A percentile compares a stretch with the other conserved stretches of the same genome.
These are phyloP conservation scores for Microctenopoma lineatum DNA, from an alignment of 2,797 vertebrate genomes.

Conservation along the genomic window DNA sequence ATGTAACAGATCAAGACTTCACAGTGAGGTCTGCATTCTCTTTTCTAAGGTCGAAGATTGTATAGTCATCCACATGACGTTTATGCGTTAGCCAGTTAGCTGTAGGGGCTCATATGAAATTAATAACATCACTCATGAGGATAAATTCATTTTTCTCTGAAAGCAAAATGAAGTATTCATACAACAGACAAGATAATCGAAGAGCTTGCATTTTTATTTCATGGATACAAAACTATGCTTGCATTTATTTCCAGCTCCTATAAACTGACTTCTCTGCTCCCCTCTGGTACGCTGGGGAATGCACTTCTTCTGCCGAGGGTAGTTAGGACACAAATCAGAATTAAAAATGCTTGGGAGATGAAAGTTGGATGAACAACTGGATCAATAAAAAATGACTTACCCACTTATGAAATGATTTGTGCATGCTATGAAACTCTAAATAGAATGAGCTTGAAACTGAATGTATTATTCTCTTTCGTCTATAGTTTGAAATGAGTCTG, in stretches of 20 bases:
- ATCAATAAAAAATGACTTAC: slow-evolving; percentile 77
- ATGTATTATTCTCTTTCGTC: slow-evolving; percentile 77
- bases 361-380: slow-evolving; percentile 65
- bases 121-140: slow-evolving; percentile 21
- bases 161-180: slow-evolving; percentile 64
- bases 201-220: slow-evolving; percentile 68
- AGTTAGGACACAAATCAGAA: slow-evolving; percentile 61
- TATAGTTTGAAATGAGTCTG: slow-evolving; percentile 46
- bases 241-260: slow-evolving; percentile 37
- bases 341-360: slow-evolving; percentile 61
- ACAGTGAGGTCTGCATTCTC: slow-evolving; percentile 5
- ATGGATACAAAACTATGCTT: slow-evolving; percentile 69
- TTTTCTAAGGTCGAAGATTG: slow-evolving; percentile 4
- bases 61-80: slow-evolving; percentile 29
- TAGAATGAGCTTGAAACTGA: slow-evolving; percentile 55
- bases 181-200: slow-evolving; percentile 53
- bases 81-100: slow-evolving; percentile 30
- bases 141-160: slow-evolving; percentile 41
- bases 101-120: slow-evolving; percentile 46
- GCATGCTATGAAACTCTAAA: slow-evolving; percentile 51
- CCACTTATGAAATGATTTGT: slow-evolving; percentile 67
- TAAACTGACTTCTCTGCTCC: slow-evolving; percentile 33
- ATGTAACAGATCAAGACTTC: background rate
- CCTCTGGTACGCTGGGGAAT: slow-evolving; percentile 1
- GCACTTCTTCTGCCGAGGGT: slow-evolving; percentile 22